Percentiles rank a stretch among this genome's conserved stretches.
Conservation (phyloP, 2,797 vertebrate species). For the Falco cherrug region DNA sequence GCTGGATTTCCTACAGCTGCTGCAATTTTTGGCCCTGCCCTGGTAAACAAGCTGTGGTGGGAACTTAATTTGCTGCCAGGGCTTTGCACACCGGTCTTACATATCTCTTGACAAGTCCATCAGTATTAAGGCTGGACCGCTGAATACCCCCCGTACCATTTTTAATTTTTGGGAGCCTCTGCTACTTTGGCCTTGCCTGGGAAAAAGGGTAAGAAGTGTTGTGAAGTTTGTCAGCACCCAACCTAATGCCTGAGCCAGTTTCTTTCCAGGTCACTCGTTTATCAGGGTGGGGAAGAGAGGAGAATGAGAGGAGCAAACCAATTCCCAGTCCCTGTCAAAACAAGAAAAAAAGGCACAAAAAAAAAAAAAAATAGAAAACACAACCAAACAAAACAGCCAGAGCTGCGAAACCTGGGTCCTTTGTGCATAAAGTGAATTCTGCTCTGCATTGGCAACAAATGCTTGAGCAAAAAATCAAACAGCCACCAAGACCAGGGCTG, state of each 20-base stretch:
- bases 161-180: background rate
- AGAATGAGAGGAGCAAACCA: background rate
- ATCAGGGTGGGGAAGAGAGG: background rate
- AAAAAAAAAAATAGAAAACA: background rate
- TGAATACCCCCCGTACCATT: background rate
- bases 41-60: background rate
- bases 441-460: background rate
- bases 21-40: background rate
- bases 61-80: too few relatives aligned
- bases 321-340: background rate
- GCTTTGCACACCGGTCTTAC: background rate
- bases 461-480: background rate
- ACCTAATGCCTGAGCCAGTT: background rate
- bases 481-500: background rate
- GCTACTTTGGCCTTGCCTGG: background rate
- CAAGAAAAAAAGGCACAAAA: background rate
- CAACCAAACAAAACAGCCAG: background rate
- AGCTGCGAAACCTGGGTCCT: background rate
- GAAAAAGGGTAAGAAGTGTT: background rate
- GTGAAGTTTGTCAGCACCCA: too few relatives aligned
- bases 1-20: background rate
- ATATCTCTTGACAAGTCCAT: background rate
- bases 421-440: accelerated
- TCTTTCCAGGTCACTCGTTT: background rate
- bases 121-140: background rate